Conservation (phyloP, 2,113 vertebrate species). For the Ranitomeya imitator region DNA sequence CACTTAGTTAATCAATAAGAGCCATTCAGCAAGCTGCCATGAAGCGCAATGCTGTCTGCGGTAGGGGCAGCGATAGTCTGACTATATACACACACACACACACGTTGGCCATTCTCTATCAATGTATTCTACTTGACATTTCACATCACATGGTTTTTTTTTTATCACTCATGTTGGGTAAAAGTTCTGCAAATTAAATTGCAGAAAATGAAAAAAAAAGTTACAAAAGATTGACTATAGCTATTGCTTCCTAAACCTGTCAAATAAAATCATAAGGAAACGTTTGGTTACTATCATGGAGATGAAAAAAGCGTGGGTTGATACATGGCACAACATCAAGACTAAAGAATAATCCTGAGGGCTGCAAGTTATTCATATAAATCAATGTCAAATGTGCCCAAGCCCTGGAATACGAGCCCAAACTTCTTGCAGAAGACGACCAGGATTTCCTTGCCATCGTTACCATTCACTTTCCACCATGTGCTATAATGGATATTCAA, state of each 20-base stretch:
- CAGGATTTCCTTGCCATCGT: not conserved
- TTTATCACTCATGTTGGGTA: too few relatives aligned
- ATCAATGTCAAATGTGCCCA: not conserved
- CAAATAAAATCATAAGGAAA: not conserved
- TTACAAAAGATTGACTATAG: too few relatives aligned
- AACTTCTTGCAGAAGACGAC: not conserved
- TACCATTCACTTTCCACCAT: not conserved
- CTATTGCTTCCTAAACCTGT: too few relatives aligned
- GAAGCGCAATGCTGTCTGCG: not conserved
- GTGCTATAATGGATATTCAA: not conserved
- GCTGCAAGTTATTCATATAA: not conserved
- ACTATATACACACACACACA: too few relatives aligned
- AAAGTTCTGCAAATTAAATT: too few relatives aligned
- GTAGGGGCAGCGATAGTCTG: not conserved
- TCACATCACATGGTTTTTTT: too few relatives aligned
- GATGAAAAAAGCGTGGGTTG: not conserved
- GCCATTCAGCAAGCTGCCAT: not conserved
- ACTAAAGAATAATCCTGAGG: not conserved
- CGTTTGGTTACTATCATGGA: not conserved
- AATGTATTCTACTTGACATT: too few relatives aligned
- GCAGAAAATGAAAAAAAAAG: too few relatives aligned
- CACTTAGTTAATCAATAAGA: constrained; percentile 11
- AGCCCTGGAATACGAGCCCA: not conserved
- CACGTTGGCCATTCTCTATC: too few relatives aligned
- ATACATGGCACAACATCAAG: not conserved